phyloP scores from a whole-genome alignment of 2,888 invertebrate species.

The Drosophila paranaensis region DNA sequence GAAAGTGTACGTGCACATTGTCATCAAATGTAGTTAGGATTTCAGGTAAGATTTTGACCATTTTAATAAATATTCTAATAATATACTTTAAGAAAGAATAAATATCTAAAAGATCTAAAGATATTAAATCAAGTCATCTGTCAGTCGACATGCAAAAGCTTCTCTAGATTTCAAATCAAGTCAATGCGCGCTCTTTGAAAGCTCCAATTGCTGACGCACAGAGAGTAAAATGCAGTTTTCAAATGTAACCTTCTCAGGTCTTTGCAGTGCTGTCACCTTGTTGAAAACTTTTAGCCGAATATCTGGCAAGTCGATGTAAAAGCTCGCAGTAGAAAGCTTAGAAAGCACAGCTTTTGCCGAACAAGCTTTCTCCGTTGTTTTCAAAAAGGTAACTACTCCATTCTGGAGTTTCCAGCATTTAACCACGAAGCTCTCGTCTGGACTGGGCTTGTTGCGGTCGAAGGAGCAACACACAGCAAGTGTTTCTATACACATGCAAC shows the following conservation, averaged over 20 bases:
- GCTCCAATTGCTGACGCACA: neutral
- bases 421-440: conserved; percentile 16
- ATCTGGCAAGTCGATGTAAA: neutral
- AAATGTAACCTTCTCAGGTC: neutral
- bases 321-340: conserved; percentile 28
- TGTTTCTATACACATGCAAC: conserved; percentile 19
- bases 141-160: neutral
- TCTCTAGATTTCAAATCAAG: neutral
- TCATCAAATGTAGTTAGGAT: too few species aligned
- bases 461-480: conserved; percentile 5
- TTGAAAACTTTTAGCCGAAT: neutral
- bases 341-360: neutral
- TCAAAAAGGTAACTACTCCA: neutral
- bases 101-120: too few species aligned
- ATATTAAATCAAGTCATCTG: neutral
- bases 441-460: conserved; percentile 4
- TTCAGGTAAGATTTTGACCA: too few species aligned
- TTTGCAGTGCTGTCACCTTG: conserved; percentile 19
- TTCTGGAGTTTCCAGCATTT: neutral
- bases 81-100: too few species aligned
- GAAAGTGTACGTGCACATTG: too few species aligned
- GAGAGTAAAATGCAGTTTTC: neutral
- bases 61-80: too few species aligned
- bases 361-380: conserved; percentile 21
- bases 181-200: neutral